Evolutionary conservation across 1,140 invertebrate genomes (phyloP).

Genomic region (Thalassaphorura encarpata): DNA sequence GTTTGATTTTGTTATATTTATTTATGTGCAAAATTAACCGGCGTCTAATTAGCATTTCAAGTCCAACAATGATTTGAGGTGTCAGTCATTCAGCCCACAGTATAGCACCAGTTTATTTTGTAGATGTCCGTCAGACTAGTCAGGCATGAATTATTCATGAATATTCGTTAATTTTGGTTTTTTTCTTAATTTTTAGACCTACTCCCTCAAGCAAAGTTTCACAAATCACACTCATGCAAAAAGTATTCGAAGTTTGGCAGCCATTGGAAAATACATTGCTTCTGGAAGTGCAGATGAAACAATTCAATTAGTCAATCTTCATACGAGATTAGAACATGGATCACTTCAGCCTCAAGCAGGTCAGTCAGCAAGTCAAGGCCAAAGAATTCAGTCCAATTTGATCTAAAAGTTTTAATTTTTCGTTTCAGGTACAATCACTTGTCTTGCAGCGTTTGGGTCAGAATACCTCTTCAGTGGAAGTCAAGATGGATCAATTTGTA

Average conservation of each 20-base stretch:
- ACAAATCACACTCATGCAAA: slow-evolving; percentile 73
- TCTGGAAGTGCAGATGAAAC: slow-evolving; percentile 84
- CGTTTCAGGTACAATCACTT: slow-evolving; percentile 55
- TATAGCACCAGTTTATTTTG: neutral
- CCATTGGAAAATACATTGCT: slow-evolving; percentile 62
- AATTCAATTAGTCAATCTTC: slow-evolving; percentile 74
- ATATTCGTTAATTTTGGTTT: slow-evolving; percentile 22
- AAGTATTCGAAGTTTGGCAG: slow-evolving; percentile 61
- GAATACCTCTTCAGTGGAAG: slow-evolving; percentile 71
- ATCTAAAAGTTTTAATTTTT: slow-evolving; percentile 8
- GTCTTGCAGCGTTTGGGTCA: slow-evolving; percentile 60
- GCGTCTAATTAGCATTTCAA: neutral
- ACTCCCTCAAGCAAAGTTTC: slow-evolving; percentile 60
- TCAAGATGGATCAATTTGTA: slow-evolving; percentile 70
- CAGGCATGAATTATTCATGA: too few relatives aligned
- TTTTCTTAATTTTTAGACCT: slow-evolving; percentile 40
- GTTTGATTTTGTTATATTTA: neutral
- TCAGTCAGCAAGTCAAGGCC: too few relatives aligned
- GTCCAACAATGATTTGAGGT: neutral
- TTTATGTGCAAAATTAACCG: neutral
- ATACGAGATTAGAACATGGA: slow-evolving; percentile 60
- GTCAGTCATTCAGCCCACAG: neutral
- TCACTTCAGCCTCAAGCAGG: slow-evolving; percentile 70
- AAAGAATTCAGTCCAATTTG: neutral
- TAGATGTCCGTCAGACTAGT: neutral